Percentiles rank a stretch among this genome's conserved stretches.
Evolutionary conservation across 2,797 vertebrate species (phyloP).

Genomic region (Sparus aurata): DNA sequence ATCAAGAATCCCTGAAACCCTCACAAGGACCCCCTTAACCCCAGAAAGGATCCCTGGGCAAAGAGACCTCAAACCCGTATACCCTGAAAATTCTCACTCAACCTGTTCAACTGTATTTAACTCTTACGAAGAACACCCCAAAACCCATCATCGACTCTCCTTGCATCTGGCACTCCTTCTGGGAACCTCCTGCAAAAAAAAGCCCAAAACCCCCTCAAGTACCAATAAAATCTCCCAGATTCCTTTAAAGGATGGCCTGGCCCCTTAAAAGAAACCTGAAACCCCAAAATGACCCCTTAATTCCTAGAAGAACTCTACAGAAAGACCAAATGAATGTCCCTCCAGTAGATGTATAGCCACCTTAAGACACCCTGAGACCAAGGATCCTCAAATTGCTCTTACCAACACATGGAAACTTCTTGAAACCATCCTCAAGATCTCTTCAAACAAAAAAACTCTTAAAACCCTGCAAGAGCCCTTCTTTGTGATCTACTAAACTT

Average conservation of each 20-base stretch:
- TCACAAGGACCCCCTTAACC: not conserved
- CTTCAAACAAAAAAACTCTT: not conserved
- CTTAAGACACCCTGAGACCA: not conserved
- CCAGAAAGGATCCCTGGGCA: not conserved
- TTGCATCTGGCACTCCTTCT: not conserved
- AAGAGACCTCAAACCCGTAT: not conserved
- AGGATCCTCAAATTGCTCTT: slow-evolving; percentile 2
- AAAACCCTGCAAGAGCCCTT: not conserved
- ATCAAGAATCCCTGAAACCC: not conserved
- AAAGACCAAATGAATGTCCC: not conserved
- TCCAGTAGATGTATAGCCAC: not conserved
- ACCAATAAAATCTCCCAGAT: not conserved
- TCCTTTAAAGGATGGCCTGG: not conserved
- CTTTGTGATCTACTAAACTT: not conserved
- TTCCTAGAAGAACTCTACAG: too few relatives aligned
- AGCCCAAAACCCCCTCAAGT: not conserved
- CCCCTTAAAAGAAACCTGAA: not conserved
- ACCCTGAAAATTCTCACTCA: not conserved
- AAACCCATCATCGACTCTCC: not conserved
- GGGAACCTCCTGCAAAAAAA: not conserved
- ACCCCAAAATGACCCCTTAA: not conserved
- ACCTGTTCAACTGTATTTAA: not conserved
- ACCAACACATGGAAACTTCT: not conserved
- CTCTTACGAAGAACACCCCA: not conserved
- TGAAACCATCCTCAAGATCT: not conserved